Conservation (phyloP, 2,888 invertebrate species). For the Sinohyriopsis cumingii region DNA sequence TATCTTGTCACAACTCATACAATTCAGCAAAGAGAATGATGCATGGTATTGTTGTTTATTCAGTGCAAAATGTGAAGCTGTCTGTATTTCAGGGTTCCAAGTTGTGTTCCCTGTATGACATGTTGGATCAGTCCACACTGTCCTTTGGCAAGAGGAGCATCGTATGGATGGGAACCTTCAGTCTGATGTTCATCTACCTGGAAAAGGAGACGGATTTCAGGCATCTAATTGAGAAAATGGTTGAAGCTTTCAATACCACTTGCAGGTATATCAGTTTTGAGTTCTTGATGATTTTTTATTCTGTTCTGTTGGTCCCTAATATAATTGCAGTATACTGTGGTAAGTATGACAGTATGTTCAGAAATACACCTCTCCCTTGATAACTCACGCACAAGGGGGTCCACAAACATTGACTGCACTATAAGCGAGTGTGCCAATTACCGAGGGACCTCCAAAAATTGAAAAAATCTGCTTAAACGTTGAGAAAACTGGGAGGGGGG, state of each 20-base stretch:
- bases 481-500: too few species aligned
- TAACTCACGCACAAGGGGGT: too few species aligned
- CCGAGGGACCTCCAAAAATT: too few species aligned
- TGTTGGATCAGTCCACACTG: constrained; percentile 41
- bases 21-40: neutral
- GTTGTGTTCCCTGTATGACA: constrained; percentile 57
- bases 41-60: neutral
- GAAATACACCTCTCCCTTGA: too few species aligned
- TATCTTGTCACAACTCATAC: neutral
- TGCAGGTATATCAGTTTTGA: constrained; percentile 37
- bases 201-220: constrained; percentile 44
- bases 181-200: constrained; percentile 47
- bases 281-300: neutral
- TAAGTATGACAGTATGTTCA: too few species aligned
- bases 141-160: constrained; percentile 33
- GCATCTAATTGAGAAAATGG: constrained; percentile 51
- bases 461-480: too few species aligned
- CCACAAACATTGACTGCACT: too few species aligned
- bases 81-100: constrained; percentile 48
- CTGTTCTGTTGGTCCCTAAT: too few species aligned
- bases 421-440: too few species aligned
- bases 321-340: too few species aligned
- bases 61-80: neutral
- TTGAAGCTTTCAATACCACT: constrained; percentile 38
- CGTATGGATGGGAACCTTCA: constrained; percentile 57